Evolutionary conservation across 1,140 invertebrate genomes (phyloP).

Genomic region (Drepana arcuata): DNA sequence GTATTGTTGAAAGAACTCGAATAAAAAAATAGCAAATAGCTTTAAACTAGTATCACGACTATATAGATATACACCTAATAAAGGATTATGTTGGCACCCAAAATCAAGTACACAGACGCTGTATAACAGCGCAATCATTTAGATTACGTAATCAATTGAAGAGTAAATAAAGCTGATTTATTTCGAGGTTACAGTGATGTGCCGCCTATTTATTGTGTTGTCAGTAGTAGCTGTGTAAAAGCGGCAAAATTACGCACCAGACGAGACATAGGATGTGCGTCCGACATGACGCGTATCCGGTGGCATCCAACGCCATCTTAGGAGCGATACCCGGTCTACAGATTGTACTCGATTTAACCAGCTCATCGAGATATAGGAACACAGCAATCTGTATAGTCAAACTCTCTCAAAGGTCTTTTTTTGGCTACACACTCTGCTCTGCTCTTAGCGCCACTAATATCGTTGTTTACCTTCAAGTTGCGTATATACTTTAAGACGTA

Average conservation of each 20-base stretch:
- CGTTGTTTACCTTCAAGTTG: too few species aligned
- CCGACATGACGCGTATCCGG: slow-evolving; percentile 56
- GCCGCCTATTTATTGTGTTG: slow-evolving; percentile 7
- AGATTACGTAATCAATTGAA: slow-evolving; percentile 45
- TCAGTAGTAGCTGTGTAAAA: slow-evolving; percentile 27
- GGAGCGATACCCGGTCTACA: slow-evolving; percentile 12
- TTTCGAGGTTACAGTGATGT: slow-evolving; percentile 29
- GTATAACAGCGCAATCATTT: slow-evolving; percentile 32
- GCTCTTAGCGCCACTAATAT: too few species aligned
- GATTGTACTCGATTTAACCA: slow-evolving; percentile 19
- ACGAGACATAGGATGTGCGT: slow-evolving; percentile 61
- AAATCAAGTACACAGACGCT: too few species aligned
- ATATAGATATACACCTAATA: too few species aligned
- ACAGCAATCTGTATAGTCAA: too few species aligned
- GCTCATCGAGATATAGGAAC: slow-evolving; percentile 15
- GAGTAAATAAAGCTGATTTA: slow-evolving; percentile 45
- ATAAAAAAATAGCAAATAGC: too few species aligned
- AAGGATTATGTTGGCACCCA: too few species aligned
- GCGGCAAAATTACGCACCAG: slow-evolving; percentile 44
- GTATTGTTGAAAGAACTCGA: too few species aligned
- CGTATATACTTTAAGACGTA: too few species aligned
- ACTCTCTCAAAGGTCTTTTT: too few species aligned
- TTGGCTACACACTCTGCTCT: too few species aligned
- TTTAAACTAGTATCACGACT: too few species aligned
- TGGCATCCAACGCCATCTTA: slow-evolving; percentile 35